Base-by-base conservation (phyloP, 2,113 vertebrate species). In the Myiozetetes cayanensis region DNA sequence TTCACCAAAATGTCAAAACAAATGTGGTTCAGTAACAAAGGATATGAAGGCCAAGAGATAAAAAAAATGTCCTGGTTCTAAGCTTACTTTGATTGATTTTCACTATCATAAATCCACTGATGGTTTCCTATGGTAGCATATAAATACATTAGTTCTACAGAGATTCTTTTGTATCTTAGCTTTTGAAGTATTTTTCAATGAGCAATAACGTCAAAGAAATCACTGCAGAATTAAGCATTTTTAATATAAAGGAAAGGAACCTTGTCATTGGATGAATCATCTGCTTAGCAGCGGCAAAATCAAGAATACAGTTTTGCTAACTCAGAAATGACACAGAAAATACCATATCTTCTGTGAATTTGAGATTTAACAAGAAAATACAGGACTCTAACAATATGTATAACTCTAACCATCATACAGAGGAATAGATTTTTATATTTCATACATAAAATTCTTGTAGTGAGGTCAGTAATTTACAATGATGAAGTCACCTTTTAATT, bases 71-170 rank as follows among this genome's bases (percentile, higher is more conserved):
- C 23, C 18, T 41, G 10, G 1, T 85, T 80, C 12, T 58, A 50
- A 85, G 16, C 6, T 74, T 70, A 77, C 28, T 81, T 24, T 59
- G 25, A 80, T 71, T 89, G 25, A 80, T 74, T 89, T 90, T 72
- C 30, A 71, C 4, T 74, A 21, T 5, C 13, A 7, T 46, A 61
- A 55, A 35, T 59, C 14, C 22, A 62, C 12, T 35, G 19, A 58
- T 2, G 1, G 30, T 56, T 67, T 96, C 11, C 30, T 47, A 58
- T 5, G 80, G 47, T 8, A 63, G 46, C 21, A 81, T n/a, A 67
- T 58, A 61, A 75, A n/a, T 55, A 61, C 7, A 47, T 21, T 72
- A 10, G 3, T 44, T 74, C 28, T 59, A 52, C 4, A 39, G 4
- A 9, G 22, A 39, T 56, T 66, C 8, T 56, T 86, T 15, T 33